phyloP scores from a whole-genome alignment of 2,113 vertebrate species.

The Thamnaconus septentrionalis region DNA sequence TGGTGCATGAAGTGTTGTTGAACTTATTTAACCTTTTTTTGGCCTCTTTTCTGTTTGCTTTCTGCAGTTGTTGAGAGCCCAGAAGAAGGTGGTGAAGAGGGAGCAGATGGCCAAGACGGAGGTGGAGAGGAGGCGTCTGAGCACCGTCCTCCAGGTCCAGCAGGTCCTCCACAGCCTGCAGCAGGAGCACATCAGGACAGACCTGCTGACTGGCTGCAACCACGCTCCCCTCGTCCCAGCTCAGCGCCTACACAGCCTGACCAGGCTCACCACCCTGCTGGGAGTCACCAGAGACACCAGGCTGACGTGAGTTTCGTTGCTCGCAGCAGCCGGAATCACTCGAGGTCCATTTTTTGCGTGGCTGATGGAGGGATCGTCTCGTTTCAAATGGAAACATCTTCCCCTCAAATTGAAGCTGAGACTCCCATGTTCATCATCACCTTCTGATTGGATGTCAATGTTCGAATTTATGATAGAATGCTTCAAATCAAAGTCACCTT shows the following conservation, averaged over 20 bases:
- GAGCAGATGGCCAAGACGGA: constrained; percentile 82
- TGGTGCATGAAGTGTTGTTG: too few relatives aligned
- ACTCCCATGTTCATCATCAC: too few relatives aligned
- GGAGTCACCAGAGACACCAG: constrained; percentile 80
- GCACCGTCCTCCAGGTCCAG: constrained; percentile 86
- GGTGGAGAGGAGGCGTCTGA: constrained; percentile 83
- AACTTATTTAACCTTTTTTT: too few relatives aligned
- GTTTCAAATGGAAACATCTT: background rate
- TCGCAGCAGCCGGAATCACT: background rate
- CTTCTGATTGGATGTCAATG: too few relatives aligned
- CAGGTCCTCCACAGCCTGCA: constrained; percentile 85
- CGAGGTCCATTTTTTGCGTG: too few relatives aligned
- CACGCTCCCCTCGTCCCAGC: constrained; percentile 80
- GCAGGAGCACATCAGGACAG: constrained; percentile 83
- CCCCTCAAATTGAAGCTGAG: too few relatives aligned
- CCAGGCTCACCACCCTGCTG: constrained; percentile 82
- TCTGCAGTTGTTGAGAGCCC: constrained; percentile 86
- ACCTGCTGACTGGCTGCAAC: constrained; percentile 81
- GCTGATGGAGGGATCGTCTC: background rate
- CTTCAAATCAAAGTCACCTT: too few relatives aligned
- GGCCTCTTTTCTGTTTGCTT: background rate
- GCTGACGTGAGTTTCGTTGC: constrained; percentile 75
- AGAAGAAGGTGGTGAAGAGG: constrained; percentile 82
- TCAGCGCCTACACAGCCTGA: constrained; percentile 84
- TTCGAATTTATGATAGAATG: too few relatives aligned